These are phyloP conservation scores for Erpornis zantholeuca DNA, from an alignment of 2,113 vertebrate species.

Conservation along the genomic window DNA sequence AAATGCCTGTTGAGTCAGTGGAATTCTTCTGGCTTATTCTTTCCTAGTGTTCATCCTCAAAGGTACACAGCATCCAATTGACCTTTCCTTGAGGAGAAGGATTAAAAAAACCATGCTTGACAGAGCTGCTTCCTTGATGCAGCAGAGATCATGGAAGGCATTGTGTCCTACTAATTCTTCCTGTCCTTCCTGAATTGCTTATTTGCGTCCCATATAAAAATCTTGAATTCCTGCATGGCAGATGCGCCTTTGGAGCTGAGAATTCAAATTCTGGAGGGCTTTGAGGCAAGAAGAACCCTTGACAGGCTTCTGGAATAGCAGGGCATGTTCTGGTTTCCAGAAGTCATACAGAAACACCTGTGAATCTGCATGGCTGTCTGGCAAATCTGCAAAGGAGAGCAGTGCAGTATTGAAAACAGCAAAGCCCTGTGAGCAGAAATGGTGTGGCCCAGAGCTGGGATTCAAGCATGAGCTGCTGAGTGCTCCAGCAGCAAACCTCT, in stretches of 20 bases:
- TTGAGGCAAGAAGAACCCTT: not conserved
- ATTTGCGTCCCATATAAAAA: not conserved
- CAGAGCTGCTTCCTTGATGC: not conserved
- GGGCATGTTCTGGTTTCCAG: not conserved
- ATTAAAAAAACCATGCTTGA: not conserved
- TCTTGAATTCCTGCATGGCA: not conserved
- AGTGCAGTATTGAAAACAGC: not conserved
- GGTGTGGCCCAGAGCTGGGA: not conserved
- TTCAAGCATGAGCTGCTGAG: not conserved
- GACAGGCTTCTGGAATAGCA: not conserved
- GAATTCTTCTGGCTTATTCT: not conserved
- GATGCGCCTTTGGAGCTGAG: not conserved
- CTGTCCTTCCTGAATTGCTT: not conserved
- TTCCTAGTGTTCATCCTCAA: not conserved
- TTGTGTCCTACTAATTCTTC: not conserved
- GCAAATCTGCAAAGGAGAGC: not conserved
- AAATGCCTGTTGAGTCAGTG: not conserved
- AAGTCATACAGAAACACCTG: not conserved
- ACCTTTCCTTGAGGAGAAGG: not conserved
- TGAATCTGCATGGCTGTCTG: not conserved
- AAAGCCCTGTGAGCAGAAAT: not conserved
- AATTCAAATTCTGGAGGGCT: not conserved
- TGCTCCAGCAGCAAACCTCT: not conserved
- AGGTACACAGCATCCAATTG: not conserved
- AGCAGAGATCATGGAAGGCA: not conserved